phyloP scores from a whole-genome alignment of 2,113 vertebrate species.

The Brachypteracias leptosomus region DNA sequence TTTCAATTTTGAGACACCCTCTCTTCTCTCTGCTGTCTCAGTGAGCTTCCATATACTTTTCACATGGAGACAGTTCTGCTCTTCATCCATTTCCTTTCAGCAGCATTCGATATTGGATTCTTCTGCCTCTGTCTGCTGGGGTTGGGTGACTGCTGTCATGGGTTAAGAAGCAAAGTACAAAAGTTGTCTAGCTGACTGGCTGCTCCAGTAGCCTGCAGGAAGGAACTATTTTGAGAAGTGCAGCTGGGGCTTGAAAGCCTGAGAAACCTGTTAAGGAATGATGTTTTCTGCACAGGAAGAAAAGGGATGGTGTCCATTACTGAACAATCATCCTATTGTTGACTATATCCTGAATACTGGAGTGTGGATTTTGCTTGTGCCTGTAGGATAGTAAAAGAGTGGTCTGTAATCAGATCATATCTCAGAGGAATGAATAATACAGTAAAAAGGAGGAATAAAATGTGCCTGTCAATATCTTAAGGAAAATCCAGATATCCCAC shows the following conservation, averaged over 20 bases:
- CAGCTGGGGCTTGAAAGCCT: background rate
- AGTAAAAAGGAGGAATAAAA: background rate
- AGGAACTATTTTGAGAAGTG: background rate
- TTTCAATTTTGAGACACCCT: background rate
- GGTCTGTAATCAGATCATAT: background rate
- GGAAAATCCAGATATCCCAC: background rate
- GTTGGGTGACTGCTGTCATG: background rate
- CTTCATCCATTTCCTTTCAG: background rate
- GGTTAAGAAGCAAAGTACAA: background rate
- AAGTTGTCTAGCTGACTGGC: background rate
- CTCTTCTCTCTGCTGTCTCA: background rate
- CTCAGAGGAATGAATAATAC: background rate
- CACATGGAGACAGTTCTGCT: background rate
- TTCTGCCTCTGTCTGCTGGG: background rate
- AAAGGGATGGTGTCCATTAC: background rate
- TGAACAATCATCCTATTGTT: background rate
- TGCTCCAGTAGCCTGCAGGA: background rate
- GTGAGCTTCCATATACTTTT: background rate
- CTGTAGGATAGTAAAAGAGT: background rate
- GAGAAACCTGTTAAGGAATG: background rate
- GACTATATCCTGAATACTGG: background rate
- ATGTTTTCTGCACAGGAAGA: background rate
- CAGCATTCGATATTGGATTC: background rate
- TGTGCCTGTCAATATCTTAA: background rate
- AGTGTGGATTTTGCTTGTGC: background rate